Base-by-base conservation (phyloP, 1,140 invertebrate genomes). In the Lasioglossum baleicum region DNA sequence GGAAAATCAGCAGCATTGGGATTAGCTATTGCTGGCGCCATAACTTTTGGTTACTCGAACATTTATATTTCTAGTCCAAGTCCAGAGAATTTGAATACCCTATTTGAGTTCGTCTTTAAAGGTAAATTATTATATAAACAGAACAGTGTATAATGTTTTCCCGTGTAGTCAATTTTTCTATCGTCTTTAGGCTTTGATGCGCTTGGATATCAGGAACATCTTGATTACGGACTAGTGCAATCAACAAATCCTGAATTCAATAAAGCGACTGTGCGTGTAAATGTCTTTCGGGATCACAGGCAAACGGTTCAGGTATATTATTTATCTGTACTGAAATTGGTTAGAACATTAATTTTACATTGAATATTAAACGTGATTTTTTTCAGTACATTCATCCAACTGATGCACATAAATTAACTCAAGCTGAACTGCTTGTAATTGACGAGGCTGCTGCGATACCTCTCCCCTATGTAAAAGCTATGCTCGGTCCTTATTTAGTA, bases 381-480 rank as follows among this genome's bases (percentile, higher is more conserved):
- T 92, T 94, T 13, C 89, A 99, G 96, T 99, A 99, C 90, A 98
- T 99, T 89, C 96, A 98, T 87, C 99, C 99, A 31, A 96, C 95
- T 53, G 98, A 99, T 92, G 95, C 96, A n/a, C 95, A 95, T 64
- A 96, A 98, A 83, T 93, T 99, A 42, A 96, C 96, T 22, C 98
- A 99, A 90, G 98, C 98, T 20, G 99, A 99, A 93, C 92, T 99
- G 17, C 94, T 99, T 44, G 96, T 99, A 31, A 99, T 99, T 85
- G 99, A 99, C 92, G 99, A 99, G 94, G 99, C 99, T 13, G 99
- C 99, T 5, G 99, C 99, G 26, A 99, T 99, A 85, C 99, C 99
- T 0, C 93, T 99, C 66, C 97, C 98, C 0, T 95, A 98, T 85
- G 98, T 99, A 0, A 98, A 98, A 88, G 95, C 96, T 60, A 96